A percentile compares a stretch with the other conserved stretches of the same genome.
These are phyloP conservation scores for Escarpia spicata DNA, from an alignment of 2,888 invertebrate genomes.

Conservation along the genomic window DNA sequence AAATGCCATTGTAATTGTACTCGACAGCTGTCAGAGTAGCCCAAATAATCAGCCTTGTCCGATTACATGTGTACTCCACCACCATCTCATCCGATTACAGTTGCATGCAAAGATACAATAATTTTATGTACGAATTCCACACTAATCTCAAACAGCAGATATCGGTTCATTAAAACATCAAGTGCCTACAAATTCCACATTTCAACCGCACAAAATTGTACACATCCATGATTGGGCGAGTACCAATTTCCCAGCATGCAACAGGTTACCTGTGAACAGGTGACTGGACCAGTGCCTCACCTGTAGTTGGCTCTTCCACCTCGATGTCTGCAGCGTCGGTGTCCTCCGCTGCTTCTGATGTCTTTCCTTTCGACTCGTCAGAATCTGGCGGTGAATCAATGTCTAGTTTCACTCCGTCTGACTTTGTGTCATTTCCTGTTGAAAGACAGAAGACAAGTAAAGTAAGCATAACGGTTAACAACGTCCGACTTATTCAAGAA, in stretches of 20 bases:
- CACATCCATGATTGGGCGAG: neutral
- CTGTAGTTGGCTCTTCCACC: neutral
- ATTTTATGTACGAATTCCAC: neutral
- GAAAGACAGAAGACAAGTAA: neutral
- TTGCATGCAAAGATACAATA: no score
- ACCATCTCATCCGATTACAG: no score
- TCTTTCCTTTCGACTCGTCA: conserved; percentile 21
- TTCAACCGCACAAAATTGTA: neutral
- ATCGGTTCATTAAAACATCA: neutral
- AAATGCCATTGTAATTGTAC: no score
- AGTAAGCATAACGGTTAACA: neutral
- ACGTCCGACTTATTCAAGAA: no score
- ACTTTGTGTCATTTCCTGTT: neutral
- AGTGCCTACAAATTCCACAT: neutral
- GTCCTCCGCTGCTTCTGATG: neutral
- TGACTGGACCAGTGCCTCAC: neutral
- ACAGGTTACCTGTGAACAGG: neutral
- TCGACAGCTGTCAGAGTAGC: no score
- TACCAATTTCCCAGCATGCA: neutral
- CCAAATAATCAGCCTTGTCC: no score
- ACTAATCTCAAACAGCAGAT: neutral
- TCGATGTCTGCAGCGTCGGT: conserved; percentile 1
- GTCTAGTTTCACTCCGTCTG: neutral
- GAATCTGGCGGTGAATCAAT: neutral
- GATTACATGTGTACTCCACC: no score